phyloP scores from a whole-genome alignment of 1,140 invertebrate species.

The Plectus sambesii region DNA sequence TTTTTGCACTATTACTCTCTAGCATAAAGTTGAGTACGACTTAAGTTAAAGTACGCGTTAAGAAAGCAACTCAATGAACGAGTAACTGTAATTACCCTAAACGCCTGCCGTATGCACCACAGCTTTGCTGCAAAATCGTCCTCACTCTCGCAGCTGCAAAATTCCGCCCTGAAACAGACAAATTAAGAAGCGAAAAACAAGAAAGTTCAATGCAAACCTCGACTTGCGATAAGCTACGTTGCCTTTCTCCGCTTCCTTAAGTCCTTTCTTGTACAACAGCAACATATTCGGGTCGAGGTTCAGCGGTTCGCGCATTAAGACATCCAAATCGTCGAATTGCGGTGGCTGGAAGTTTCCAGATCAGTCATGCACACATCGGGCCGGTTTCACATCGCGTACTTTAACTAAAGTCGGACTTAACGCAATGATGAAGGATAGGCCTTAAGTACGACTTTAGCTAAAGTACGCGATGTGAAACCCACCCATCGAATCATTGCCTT shows the following conservation, averaged over 20 bases:
- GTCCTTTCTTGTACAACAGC: conserved; percentile 12
- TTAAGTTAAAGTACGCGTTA: no score
- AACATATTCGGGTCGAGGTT: conserved; percentile 7
- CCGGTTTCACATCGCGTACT: no score
- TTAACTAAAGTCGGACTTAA: no score
- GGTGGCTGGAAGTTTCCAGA: conserved; percentile 9
- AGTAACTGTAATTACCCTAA: conserved; percentile 52
- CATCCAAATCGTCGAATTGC: conserved; percentile 9
- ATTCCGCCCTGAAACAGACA: conserved; percentile 65
- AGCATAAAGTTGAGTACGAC: no score
- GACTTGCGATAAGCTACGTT: no score
- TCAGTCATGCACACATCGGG: no score
- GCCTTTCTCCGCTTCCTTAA: conserved; percentile 6
- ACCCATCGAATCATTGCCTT: no score
- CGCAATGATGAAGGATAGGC: no score
- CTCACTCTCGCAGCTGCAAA: conserved; percentile 74
- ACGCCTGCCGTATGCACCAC: conserved; percentile 70
- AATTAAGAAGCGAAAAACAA: conserved; percentile 14
- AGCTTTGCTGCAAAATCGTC: conserved; percentile 86
- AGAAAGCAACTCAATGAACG: conserved; percentile 14
- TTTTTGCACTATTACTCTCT: conserved; percentile 24
- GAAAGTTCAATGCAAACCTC: conserved; percentile 6
- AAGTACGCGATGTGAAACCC: no score
- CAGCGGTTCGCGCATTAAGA: conserved; percentile 3
- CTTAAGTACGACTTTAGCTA: no score